Percentiles rank a stretch among this genome's conserved stretches.
Evolutionary conservation across 1,140 invertebrate genomes (phyloP).

Genomic region (Ceratosolen fusciceps): DNA sequence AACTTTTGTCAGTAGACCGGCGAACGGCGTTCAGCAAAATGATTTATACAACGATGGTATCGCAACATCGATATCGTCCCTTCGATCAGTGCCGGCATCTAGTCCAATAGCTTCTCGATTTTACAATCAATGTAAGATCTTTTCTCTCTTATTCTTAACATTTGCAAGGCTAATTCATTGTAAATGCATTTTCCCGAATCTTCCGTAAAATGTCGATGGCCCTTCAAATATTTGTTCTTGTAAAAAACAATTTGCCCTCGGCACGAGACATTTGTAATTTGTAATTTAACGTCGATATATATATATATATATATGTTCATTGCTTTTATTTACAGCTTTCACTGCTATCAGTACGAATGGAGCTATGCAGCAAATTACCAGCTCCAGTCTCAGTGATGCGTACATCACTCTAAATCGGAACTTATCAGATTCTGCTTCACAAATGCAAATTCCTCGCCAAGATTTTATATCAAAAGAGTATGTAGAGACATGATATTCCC

Average conservation of each 20-base stretch:
- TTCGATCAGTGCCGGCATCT: slow-evolving; percentile 71
- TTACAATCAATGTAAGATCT: slow-evolving; percentile 68
- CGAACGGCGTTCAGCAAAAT: slow-evolving; percentile 62
- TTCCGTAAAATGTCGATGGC: too few relatives aligned
- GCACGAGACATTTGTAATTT: too few relatives aligned
- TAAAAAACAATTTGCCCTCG: too few relatives aligned
- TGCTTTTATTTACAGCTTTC: slow-evolving; percentile 58
- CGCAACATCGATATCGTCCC: slow-evolving; percentile 64
- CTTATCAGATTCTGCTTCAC: slow-evolving; percentile 59
- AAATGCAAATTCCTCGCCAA: slow-evolving; percentile 61
- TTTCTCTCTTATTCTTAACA: neutral
- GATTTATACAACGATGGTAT: slow-evolving; percentile 66
- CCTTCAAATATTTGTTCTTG: too few relatives aligned
- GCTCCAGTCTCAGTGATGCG: slow-evolving; percentile 63
- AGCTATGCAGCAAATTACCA: slow-evolving; percentile 60
- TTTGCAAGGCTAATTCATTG: too few relatives aligned
- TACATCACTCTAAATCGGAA: slow-evolving; percentile 71
- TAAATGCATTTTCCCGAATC: too few relatives aligned
- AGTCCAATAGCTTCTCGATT: slow-evolving; percentile 74
- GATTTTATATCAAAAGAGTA: slow-evolving; percentile 70
- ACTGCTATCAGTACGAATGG: slow-evolving; percentile 61
- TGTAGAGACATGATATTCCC: slow-evolving; percentile 44
- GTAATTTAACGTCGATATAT: too few relatives aligned
- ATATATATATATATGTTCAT: neutral
- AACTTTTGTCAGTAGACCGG: slow-evolving; percentile 53